Conservation (phyloP, 2,888 invertebrate species). For the Mechanitis mazaeus region DNA sequence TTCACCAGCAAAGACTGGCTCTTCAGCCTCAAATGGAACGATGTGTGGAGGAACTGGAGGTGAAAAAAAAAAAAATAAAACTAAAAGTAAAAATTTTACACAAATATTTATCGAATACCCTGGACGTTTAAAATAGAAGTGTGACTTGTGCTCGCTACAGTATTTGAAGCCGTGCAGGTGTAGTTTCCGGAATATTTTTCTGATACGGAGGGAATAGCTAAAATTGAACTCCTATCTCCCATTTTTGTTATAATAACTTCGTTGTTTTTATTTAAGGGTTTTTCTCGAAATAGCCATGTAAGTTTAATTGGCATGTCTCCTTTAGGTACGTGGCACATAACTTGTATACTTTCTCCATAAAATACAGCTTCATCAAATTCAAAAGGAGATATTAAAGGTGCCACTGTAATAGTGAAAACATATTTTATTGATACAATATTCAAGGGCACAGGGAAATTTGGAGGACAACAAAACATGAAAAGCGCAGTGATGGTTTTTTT, state of each 20-base stretch:
- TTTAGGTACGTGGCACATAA: slow-evolving; percentile 77
- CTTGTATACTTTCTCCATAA: slow-evolving; percentile 77
- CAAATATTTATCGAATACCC: slow-evolving; percentile 71
- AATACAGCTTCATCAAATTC: slow-evolving; percentile 75
- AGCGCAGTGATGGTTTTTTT: slow-evolving; percentile 47
- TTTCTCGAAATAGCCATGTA: slow-evolving; percentile 81
- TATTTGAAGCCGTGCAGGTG: slow-evolving; percentile 84
- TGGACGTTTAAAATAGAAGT: slow-evolving; percentile 80
- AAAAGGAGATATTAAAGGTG: slow-evolving; percentile 77
- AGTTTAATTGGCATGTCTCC: slow-evolving; percentile 85
- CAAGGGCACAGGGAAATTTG: slow-evolving; percentile 20
- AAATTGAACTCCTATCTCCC: slow-evolving; percentile 78
- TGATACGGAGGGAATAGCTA: slow-evolving; percentile 81
- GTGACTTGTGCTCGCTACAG: slow-evolving; percentile 80
- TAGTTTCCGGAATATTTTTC: slow-evolving; percentile 85
- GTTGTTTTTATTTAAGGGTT: slow-evolving; percentile 57
- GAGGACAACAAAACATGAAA: slow-evolving; percentile 47
- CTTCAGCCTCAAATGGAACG: slow-evolving; percentile 78
- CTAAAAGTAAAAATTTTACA: slow-evolving; percentile 41
- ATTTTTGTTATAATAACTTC: slow-evolving; percentile 74
- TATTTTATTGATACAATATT: slow-evolving; percentile 28
- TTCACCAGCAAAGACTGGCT: slow-evolving; percentile 80
- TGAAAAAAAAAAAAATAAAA: slow-evolving; percentile 29
- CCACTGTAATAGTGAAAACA: slow-evolving; percentile 66
- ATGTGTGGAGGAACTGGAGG: slow-evolving; percentile 74